Evolutionary conservation across 2,888 invertebrate genomes (phyloP).

Genomic region (Cylloceria caligata): DNA sequence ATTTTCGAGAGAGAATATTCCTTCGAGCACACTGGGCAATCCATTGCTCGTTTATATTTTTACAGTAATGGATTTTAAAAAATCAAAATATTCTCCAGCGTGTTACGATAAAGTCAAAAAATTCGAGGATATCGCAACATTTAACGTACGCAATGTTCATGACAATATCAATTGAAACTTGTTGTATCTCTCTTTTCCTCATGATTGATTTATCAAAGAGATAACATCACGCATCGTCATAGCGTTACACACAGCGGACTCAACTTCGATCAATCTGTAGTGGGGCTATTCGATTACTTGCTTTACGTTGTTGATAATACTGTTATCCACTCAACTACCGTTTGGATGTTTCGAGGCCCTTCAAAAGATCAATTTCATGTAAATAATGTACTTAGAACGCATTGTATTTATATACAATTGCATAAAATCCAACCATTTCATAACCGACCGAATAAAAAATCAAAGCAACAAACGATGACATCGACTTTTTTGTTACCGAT

Average conservation of each 20-base stretch:
- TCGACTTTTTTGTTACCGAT: no score
- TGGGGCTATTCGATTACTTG: neutral
- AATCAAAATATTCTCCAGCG: neutral
- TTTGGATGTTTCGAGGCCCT: no score
- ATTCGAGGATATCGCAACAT: neutral
- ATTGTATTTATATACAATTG: no score
- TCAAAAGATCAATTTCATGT: no score
- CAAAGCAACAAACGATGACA: no score
- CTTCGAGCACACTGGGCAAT: constrained; percentile 88
- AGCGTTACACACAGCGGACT: neutral
- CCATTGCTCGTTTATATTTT: constrained; percentile 66
- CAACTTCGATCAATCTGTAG: constrained; percentile 2
- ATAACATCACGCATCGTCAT: neutral
- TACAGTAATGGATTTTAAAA: neutral
- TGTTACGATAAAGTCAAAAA: neutral
- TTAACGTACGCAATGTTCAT: neutral
- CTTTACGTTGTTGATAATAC: no score
- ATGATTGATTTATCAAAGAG: neutral
- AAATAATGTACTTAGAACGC: no score
- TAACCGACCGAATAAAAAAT: no score
- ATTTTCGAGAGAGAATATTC: constrained; percentile 85
- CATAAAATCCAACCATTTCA: no score
- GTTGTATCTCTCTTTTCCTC: neutral
- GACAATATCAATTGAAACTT: neutral
- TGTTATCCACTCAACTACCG: no score